Evolutionary conservation across 2,888 invertebrate genomes (phyloP), one percentile per base, ranked within the genome.

Genomic region (Athalia circularis): DNA sequence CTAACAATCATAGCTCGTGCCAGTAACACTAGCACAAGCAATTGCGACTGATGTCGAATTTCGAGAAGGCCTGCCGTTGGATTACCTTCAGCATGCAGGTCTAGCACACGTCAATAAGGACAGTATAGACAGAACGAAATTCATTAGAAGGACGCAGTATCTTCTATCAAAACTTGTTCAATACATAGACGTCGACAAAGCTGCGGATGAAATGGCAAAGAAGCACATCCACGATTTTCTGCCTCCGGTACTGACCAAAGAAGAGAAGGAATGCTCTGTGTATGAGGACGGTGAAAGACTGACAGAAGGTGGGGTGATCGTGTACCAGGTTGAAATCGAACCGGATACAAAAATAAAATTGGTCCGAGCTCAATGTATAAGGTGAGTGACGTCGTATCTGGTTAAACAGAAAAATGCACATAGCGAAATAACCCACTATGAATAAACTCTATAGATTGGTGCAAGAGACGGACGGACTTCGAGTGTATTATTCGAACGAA

Each of bases 171-270:
- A 88, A 57, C 79, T 93, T 79, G 80, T 91, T 43, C 84, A 88
- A 8, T 86, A 91, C 79, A 88, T 92, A 3, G 91, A 93, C 9
- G 83, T 91, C 15, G 96, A 99, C 89, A 92, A 93, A 57, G 96
- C 96, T 13, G 96, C 96, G 3, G 99, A 99, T 90, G 94, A 95
- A 90, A 92, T 98, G 92, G 96, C 95, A 3, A 96, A 95, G 85
- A 93, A 94, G 82, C 97, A 95, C 86, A 95, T 98, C 87, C 95
- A 96, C 85, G 96, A 96, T 90, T 96, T 96, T 4, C 91, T 99
- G 77, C 99, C 99, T 0, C 99, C 99, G 0, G 92, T 94, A 50
- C 89, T 96, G 2, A 93, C 92, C 47, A 91, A 92, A 82, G 90
- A 91, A 13, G 98, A 98, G 89, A 93, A 92, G 80, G 87, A 91